Percentiles rank a stretch among this genome's conserved stretches.
phyloP scores from a whole-genome alignment of 2,888 invertebrate species.

The Tetragonisca angustula region DNA sequence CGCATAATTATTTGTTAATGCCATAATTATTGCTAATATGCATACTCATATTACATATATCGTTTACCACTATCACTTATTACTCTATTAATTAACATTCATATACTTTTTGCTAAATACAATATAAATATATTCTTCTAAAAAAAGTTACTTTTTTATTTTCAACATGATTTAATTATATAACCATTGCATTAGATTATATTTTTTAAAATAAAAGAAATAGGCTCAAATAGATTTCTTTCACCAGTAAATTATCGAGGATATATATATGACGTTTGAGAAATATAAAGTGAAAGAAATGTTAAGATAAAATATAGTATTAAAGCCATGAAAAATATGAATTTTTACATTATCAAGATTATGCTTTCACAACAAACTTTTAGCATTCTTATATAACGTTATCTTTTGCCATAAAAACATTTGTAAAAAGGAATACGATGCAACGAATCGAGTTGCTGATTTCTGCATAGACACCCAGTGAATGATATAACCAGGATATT shows the following conservation, averaged over 20 bases:
- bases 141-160: too few species aligned
- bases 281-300: neutral
- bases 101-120: too few species aligned
- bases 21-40: too few species aligned
- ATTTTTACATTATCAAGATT: neutral
- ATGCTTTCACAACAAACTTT: neutral
- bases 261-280: too few species aligned
- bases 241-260: neutral
- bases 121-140: too few species aligned
- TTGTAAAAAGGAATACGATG: neutral
- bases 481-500: constrained; percentile 71
- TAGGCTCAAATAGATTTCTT: neutral
- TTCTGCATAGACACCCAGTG: constrained; percentile 60
- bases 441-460: constrained; percentile 47
- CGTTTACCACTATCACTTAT: too few species aligned
- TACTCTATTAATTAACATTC: too few species aligned
- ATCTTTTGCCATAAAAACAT: neutral
- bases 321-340: neutral
- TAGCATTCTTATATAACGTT: neutral
- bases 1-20: too few species aligned
- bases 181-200: neutral
- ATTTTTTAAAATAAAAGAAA: neutral
- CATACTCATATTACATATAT: too few species aligned
- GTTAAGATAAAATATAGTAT: too few species aligned
- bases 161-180: neutral